Evolutionary conservation across 2,888 invertebrate species (phyloP).

Genomic region (Plebejus melissa): DNA sequence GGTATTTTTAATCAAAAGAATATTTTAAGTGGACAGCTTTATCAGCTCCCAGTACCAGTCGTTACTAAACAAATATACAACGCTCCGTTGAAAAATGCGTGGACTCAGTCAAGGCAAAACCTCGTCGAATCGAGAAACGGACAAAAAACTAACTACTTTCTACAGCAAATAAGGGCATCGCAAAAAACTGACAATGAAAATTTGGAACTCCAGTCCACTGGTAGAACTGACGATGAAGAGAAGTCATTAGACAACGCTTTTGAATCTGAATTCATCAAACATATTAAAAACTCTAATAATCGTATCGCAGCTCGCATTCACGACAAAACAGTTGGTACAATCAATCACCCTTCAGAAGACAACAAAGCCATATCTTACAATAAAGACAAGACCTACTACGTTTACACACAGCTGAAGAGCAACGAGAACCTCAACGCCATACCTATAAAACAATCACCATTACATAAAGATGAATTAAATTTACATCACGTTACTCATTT

Average conservation of each 20-base stretch:
- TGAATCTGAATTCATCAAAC: conserved; percentile 41
- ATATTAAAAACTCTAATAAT: conserved; percentile 50
- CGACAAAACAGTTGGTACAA: conserved; percentile 65
- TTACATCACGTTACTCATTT: conserved; percentile 14
- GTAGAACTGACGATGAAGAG: not conserved
- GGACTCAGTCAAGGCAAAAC: conserved; percentile 10
- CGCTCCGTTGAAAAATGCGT: conserved; percentile 38
- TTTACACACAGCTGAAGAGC: conserved; percentile 58
- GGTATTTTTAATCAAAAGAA: conserved; percentile 16
- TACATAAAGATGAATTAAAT: conserved; percentile 21
- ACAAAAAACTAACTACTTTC: not conserved
- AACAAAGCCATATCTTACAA: conserved; percentile 64
- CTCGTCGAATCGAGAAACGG: conserved; percentile 33
- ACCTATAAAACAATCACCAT: conserved; percentile 15
- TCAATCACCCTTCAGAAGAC: conserved; percentile 61
- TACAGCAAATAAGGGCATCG: conserved; percentile 36
- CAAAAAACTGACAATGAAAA: not conserved
- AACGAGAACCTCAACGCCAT: conserved; percentile 32
- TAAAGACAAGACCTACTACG: conserved; percentile 65
- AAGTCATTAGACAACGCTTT: not conserved
- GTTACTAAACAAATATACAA: conserved; percentile 64
- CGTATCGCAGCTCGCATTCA: conserved; percentile 65
- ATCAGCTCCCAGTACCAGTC: conserved; percentile 58
- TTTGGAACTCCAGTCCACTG: not conserved
- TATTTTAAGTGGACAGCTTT: conserved; percentile 25